phyloP scores from a whole-genome alignment of 2,797 vertebrate species.

The Danionella dracula region DNA sequence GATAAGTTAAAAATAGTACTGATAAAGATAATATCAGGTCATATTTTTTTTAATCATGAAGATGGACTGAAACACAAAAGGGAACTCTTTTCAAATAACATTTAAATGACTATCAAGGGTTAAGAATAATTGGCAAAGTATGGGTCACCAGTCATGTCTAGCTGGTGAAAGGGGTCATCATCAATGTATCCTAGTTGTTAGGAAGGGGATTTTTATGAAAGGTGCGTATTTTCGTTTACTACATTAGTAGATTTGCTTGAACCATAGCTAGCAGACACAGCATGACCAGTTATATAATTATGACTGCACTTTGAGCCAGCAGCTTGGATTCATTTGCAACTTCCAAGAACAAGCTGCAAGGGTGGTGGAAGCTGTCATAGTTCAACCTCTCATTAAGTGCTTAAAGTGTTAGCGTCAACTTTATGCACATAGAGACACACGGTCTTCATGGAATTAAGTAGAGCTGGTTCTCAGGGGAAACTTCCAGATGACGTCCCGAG shows the following conservation, averaged over 20 bases:
- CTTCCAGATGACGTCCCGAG: neutral
- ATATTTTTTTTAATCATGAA: no score
- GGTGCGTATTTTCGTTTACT: neutral
- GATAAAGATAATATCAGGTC: no score
- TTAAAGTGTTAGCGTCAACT: constrained; percentile 14
- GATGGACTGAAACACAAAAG: no score
- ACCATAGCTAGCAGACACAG: constrained; percentile 40
- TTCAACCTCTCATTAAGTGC: constrained; percentile 35
- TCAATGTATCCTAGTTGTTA: no score
- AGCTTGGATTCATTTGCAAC: constrained; percentile 46
- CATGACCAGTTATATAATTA: constrained; percentile 41
- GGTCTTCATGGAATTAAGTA: neutral
- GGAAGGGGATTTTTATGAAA: no score
- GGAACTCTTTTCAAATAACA: no score
- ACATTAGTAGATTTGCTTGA: constrained; percentile 27
- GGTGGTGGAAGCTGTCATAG: constrained; percentile 13
- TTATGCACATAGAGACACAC: neutral
- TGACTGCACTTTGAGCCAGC: constrained; percentile 38
- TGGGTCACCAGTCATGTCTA: no score
- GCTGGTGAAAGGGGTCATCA: no score
- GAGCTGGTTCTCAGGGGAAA: neutral
- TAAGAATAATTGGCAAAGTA: no score
- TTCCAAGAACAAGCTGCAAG: constrained; percentile 32
- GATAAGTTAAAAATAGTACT: no score
- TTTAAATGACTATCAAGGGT: no score